phyloP scores from a whole-genome alignment of 1,140 invertebrate genomes.

The Aphelinus atriplicis region DNA sequence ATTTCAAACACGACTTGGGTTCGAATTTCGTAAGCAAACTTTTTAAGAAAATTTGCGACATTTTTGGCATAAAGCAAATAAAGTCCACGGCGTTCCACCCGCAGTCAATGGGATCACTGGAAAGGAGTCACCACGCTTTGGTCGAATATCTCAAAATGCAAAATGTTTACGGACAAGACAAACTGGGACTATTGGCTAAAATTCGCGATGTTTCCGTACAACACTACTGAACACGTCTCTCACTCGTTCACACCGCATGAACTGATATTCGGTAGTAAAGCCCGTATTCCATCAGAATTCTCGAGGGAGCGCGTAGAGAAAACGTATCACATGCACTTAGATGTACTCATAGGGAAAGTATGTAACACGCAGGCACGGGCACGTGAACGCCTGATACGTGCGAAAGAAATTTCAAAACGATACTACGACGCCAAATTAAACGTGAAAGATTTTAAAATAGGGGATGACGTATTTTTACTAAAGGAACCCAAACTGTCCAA shows the following conservation, averaged over 20 bases:
- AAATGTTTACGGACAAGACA: background rate
- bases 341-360: background rate
- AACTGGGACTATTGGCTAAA: slow-evolving; percentile 1
- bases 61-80: background rate
- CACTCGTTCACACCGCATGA: slow-evolving; percentile 1
- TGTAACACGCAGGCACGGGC: background rate
- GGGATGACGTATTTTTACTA: background rate
- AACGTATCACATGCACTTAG: background rate
- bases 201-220: slow-evolving; percentile 6
- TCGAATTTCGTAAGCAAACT: background rate
- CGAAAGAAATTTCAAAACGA: slow-evolving; percentile 5
- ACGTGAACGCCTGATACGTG: background rate
- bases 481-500: slow-evolving; percentile 1
- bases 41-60: background rate
- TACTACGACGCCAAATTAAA: slow-evolving; percentile 8
- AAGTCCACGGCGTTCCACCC: background rate
- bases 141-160: slow-evolving; percentile 10
- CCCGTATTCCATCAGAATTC: background rate
- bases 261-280: background rate
- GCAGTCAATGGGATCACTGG: background rate
- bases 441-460: background rate
- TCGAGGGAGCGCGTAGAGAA: background rate
- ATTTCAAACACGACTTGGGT: background rate
- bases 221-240: background rate
- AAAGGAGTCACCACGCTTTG: background rate